Evolutionary conservation across 2,888 invertebrate species (phyloP).

Genomic region (Cerastis rubricosa): DNA sequence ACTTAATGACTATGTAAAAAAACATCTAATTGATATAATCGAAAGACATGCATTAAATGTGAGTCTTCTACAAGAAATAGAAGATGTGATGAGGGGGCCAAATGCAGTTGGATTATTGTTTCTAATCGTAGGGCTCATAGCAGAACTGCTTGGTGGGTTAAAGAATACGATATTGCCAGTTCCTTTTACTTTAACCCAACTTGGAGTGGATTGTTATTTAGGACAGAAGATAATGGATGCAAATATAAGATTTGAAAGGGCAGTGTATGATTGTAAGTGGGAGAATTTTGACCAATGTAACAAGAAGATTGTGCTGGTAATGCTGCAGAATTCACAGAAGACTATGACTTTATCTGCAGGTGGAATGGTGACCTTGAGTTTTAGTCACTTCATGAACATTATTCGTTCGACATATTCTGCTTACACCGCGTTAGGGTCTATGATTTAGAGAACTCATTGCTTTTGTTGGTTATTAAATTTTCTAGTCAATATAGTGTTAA

Average conservation of each 20-base stretch:
- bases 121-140: conserved; percentile 73
- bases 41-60: conserved; percentile 72
- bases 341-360: conserved; percentile 73
- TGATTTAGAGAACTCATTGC: conserved; percentile 25
- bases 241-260: conserved; percentile 66
- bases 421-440: conserved; percentile 73
- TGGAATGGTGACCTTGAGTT: conserved; percentile 70
- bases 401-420: conserved; percentile 71
- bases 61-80: conserved; percentile 68
- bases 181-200: conserved; percentile 76
- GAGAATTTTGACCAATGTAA: conserved; percentile 72
- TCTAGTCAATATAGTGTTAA: conserved; percentile 6
- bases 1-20: conserved; percentile 71
- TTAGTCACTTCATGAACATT: conserved; percentile 70
- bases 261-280: conserved; percentile 75
- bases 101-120: conserved; percentile 76
- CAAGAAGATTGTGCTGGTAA: conserved; percentile 71
- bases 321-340: conserved; percentile 73
- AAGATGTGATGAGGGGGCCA: conserved; percentile 72
- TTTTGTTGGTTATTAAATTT: not conserved
- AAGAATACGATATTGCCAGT: conserved; percentile 78
- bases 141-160: conserved; percentile 79
- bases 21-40: conserved; percentile 69
- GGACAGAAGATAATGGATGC: conserved; percentile 75
- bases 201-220: conserved; percentile 73